Evolutionary conservation across 2,888 invertebrate species (phyloP), one percentile per base, ranked within the genome.

Genomic region (Microplitis manilae): DNA sequence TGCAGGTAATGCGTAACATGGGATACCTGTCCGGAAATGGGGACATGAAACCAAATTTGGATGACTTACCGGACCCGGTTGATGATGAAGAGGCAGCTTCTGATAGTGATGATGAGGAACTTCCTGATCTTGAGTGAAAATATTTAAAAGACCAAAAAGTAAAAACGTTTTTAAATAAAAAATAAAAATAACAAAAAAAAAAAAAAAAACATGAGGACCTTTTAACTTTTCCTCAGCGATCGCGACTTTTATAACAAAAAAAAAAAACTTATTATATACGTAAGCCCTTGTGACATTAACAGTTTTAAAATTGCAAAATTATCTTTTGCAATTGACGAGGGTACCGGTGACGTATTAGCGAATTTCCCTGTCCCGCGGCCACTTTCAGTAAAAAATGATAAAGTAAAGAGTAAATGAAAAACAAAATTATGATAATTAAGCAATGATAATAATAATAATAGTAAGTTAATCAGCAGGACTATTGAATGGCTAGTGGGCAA

Each of bases 41-140:
- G 79, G 91, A 91, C 81, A 92, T 91, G 50, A 94, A 94, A 91
- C 94, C 94, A 75, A 93, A 95, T 87, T 90, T 96, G 85, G 94
- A 94, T 83, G 93, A 92, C 82, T 90, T 90, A 70, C 92, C 91
- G 73, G 93, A 92, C 70, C 96, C 96, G 87, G 95, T 94, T 1
- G 96, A 86, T 6, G 83, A 68, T 62, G 78, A 2, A 0, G 30
- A 30, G 4, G 0, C 2, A 20, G 20, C 20, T 20, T 1, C 81
- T 13, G 88, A 89, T 77, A 88, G 89, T 75, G 90, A 96, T 88
- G 96, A 96, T 87, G 95, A 95, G 86, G 94, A 94, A 84, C 91
- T 95, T 90, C 95, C 95, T 30, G 94, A 94, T 89, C 92, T 95
- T 88, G 94, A 94, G 91, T 94, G 91, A 92, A 87, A 50, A 13